Base-by-base conservation (phyloP, 2,113 vertebrate species). In the Eolophus roseicapilla region DNA sequence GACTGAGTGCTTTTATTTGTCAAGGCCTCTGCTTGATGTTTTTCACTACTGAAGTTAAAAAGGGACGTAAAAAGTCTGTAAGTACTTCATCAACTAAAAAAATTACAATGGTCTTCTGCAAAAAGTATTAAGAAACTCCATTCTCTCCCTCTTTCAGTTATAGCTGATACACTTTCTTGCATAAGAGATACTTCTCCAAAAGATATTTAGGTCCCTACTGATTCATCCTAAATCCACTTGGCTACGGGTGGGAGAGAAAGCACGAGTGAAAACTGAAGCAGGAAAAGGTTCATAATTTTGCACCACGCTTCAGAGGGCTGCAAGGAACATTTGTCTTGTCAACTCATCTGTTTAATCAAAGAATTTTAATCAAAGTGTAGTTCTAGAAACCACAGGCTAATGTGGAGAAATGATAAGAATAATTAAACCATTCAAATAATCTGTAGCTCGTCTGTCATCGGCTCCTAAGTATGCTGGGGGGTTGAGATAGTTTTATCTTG, bases 361-460 rank as follows among this genome's bases (percentile, higher is more conserved):
- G 46, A 88, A 77, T 50, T 92, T 86, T 90, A 95, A 95, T 96
- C 84, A 57, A 82, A 88, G 75, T 68, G n/a, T 50, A 90, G 69
- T 47, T 93, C 73, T 64, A 75, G 86, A 96, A 96, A 92, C 64
- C 50, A 84, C 65, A 76, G 64, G 76, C 60, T 88, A 88, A 86
- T 17, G 1, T 78, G 59, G 69, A 91, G 71, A 95, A 96, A 92
- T 3, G 8, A 52, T 47, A 92, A 77, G 52, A 95, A 83, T 77
- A 83, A 96, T 94, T 92, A 95, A 94, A 81, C 50, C 55, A 67
- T 64, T 92, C 92, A 88, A 62, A 69, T 82, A 89, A 94, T 57
- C 43, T 39, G 79, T 47, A 80, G 71, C 33, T 90, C 2, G 1
- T 77, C 79, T 77, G 64, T 86, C 90, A 81, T 43, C 8, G 4